Percentiles rank a stretch among this genome's conserved stretches.
Conservation (phyloP, 2,888 invertebrate species). For the Eupithecia tripunctaria region DNA sequence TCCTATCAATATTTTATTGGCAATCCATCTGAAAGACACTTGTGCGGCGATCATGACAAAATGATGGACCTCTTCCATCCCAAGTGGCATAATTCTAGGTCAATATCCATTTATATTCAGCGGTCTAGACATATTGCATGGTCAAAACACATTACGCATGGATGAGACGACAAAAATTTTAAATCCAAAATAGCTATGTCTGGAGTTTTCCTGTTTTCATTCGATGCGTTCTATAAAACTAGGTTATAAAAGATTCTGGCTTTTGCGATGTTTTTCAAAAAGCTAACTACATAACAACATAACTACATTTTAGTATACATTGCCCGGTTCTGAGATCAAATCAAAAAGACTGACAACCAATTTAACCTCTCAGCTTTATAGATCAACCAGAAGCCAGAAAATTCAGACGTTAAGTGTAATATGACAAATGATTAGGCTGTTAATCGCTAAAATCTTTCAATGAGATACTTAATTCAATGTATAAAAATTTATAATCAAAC, state of each 20-base stretch:
- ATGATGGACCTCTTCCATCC: constrained; percentile 51
- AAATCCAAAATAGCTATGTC: constrained; percentile 79
- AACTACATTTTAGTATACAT: neutral
- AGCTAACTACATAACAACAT: too few species aligned
- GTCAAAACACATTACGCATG: constrained; percentile 81
- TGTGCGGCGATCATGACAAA: constrained; percentile 43
- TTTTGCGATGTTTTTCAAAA: neutral
- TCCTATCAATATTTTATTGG: neutral
- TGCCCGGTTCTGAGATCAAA: neutral
- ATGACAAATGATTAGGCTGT: constrained; percentile 28
- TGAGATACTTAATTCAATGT: constrained; percentile 60
- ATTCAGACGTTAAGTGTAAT: constrained; percentile 4
- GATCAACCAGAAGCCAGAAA: neutral
- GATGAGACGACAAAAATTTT: constrained; percentile 77
- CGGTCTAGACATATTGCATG: constrained; percentile 83
- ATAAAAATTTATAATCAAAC: constrained; percentile 60
- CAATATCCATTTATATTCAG: constrained; percentile 80
- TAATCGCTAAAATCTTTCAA: constrained; percentile 43
- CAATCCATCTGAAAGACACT: constrained; percentile 33
- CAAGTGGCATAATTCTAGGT: constrained; percentile 77
- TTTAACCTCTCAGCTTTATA: neutral
- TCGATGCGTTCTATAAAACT: neutral
- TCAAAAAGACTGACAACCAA: neutral
- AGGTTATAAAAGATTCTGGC: neutral
- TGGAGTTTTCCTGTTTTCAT: constrained; percentile 59